Conservation (phyloP, 2,113 vertebrate genomes). For the Centropus bengalensis region DNA sequence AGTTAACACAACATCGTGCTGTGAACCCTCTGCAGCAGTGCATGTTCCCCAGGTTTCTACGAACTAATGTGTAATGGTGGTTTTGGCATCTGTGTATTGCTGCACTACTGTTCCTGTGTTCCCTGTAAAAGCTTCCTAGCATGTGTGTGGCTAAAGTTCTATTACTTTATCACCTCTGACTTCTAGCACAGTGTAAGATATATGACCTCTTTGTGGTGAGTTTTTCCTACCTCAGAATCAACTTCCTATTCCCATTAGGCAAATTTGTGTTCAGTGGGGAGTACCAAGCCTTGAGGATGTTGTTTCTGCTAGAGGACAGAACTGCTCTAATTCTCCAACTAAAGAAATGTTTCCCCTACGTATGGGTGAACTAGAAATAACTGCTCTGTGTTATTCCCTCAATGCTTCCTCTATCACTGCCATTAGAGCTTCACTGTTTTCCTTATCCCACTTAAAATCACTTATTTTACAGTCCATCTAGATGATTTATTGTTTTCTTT, state of each 20-base stretch:
- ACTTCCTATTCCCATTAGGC: background rate
- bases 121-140: background rate
- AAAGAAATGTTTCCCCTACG: background rate
- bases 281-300: background rate
- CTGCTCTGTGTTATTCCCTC: background rate
- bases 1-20: background rate
- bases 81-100: background rate
- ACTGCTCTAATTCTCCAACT: background rate
- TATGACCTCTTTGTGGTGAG: accelerated
- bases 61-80: background rate
- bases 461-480: background rate
- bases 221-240: background rate
- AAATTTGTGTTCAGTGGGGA: background rate
- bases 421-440: background rate
- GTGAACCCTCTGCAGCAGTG: background rate
- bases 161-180: background rate
- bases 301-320: background rate
- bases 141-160: background rate
- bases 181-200: background rate
- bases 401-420: background rate
- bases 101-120: background rate
- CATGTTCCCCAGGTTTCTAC: background rate
- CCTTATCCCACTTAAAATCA: background rate
- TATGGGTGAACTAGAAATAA: background rate
- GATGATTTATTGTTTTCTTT: background rate